These are phyloP conservation scores for Drosophila suzukii DNA, from an alignment of 1,140 invertebrate species.

Conservation along the genomic window DNA sequence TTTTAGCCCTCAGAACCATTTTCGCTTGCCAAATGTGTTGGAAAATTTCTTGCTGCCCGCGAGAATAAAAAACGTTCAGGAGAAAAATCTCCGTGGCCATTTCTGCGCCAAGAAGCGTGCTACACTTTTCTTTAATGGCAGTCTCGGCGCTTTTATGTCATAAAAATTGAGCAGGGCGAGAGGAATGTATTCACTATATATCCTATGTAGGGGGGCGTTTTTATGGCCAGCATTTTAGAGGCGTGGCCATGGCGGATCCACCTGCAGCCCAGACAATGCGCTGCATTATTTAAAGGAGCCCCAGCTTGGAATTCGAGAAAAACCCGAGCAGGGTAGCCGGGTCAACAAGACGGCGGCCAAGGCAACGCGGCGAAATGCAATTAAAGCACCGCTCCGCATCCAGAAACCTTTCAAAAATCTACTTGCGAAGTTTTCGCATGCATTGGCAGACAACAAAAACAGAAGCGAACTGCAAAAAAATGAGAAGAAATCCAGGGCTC, in stretches of 20 bases:
- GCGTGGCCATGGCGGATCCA: constrained; percentile 26
- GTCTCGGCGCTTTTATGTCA: constrained; percentile 75
- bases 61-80: constrained; percentile 22
- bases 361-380: constrained; percentile 68
- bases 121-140: constrained; percentile 80
- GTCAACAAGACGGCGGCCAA: constrained; percentile 16
- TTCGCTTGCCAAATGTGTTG: constrained; percentile 76
- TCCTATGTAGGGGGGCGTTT: constrained; percentile 19
- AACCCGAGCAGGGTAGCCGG: neutral
- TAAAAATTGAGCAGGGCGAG: constrained; percentile 63
- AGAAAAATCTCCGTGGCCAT: constrained; percentile 50
- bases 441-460: constrained; percentile 65
- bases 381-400: constrained; percentile 66
- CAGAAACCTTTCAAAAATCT: constrained; percentile 74
- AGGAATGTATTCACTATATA: neutral
- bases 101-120: constrained; percentile 61
- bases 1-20: neutral
- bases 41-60: constrained; percentile 70
- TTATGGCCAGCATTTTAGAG: constrained; percentile 46
- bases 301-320: neutral
- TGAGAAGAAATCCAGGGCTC: constrained; percentile 18
- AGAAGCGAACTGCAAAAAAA: constrained; percentile 10
- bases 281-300: constrained; percentile 74
- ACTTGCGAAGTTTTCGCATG: constrained; percentile 75
- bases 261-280: constrained; percentile 64